Evolutionary conservation across 2,888 invertebrate genomes (phyloP), one percentile per base, ranked within the genome.

Genomic region (Hymenopus coronatus): DNA sequence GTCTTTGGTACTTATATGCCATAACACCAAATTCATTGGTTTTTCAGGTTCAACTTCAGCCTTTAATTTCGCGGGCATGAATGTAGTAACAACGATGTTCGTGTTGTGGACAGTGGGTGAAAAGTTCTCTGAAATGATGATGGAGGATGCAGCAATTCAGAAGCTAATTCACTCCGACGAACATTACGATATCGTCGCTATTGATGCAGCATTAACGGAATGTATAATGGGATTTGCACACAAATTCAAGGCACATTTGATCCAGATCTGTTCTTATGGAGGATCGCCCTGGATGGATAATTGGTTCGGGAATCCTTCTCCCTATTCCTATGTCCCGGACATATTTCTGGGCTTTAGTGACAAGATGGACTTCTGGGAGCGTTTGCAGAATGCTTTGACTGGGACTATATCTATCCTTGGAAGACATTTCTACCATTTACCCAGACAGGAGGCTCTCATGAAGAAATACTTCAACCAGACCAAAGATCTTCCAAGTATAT

Each of bases 201-300:
- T 94, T 14, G 96, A 96, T 92, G 93, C 94, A 89, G 96, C 96
- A 91, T 95, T 94, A 89, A 94, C 94, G 28, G 95, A 96, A 90
- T 96, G 96, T 91, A 92, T 94, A 85, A 92, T 96, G 90, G 96
- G 95, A 0, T 92, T 96, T 27, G 95, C 95, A 1, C 93, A 95
- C 91, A 92, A 94, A 88, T 92, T 96, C 86, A 92, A 94, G 54
- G 93, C 94, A 14, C 95, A 96, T 0, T 94, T 95, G 2, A 93
- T 96, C 0, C 82, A 93, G 6, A 91, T 93, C 9, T 94, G 94
- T 91, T 93, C 94, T 0, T 90, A 94, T 70, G 94, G 94, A 27
- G 93, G 93, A 83, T 93, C 92, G 88, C 92, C 93, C 83, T 93
- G 93, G 92, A 93, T 94, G 91, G 94, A 94, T 88, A 93, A 93